Evolutionary conservation across 2,888 invertebrate species (phyloP).

Genomic region (Entomobrya multifasciata): DNA sequence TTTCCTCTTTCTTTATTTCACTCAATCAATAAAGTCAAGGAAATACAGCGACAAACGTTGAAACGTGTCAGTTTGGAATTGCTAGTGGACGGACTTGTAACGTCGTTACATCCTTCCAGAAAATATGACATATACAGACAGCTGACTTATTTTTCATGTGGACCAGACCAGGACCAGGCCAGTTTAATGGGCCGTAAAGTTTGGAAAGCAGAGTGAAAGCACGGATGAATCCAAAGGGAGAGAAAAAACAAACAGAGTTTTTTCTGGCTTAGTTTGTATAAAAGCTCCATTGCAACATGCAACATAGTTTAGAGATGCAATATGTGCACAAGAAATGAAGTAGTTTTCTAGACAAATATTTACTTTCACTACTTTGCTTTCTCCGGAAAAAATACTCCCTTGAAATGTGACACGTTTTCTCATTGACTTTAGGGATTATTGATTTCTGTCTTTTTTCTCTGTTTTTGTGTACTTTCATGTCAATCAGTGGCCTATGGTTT

Average conservation of each 20-base stretch:
- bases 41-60: slow-evolving; percentile 42
- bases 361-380: not conserved
- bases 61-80: too few relatives aligned
- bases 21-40: not conserved
- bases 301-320: too few relatives aligned
- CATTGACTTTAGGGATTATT: not conserved
- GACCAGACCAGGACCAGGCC: not conserved
- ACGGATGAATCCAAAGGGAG: not conserved
- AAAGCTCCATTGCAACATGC: too few relatives aligned
- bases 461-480: not conserved
- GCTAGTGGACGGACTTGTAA: too few relatives aligned
- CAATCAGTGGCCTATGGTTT: not conserved
- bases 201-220: slow-evolving; percentile 17
- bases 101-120: too few relatives aligned
- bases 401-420: not conserved
- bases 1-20: not conserved
- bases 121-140: too few relatives aligned
- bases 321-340: not conserved
- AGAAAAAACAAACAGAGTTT: not conserved
- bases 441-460: too few relatives aligned
- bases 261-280: too few relatives aligned
- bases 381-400: not conserved
- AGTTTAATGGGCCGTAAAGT: slow-evolving; percentile 49
- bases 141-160: slow-evolving; percentile 61
- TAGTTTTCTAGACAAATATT: not conserved